Conservation (phyloP, 2,113 vertebrate genomes). For the Catharus fuscescens region DNA sequence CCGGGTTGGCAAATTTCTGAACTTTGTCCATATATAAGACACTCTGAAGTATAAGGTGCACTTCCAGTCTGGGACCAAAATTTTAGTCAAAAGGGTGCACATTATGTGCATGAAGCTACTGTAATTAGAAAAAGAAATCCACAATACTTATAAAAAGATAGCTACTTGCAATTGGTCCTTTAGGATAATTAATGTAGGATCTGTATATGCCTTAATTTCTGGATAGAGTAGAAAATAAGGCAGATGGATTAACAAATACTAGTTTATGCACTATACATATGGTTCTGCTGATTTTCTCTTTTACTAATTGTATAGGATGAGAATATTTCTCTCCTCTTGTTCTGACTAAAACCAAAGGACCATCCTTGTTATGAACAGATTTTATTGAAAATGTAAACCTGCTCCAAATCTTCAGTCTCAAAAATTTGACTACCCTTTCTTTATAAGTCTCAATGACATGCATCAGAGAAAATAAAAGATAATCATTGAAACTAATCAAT, state of each 20-base stretch:
- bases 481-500: neutral
- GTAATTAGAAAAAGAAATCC: constrained; percentile 15
- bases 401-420: neutral
- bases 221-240: neutral
- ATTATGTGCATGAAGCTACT: no score
- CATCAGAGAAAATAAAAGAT: neutral
- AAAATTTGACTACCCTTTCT: neutral
- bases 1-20: no score
- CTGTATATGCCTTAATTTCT: neutral
- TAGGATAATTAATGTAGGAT: neutral
- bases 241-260: neutral
- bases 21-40: no score
- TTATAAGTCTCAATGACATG: neutral
- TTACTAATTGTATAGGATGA: neutral
- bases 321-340: neutral
- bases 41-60: no score
- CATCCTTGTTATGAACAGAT: neutral
- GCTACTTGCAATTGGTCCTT: neutral
- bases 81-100: no score
- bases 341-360: neutral
- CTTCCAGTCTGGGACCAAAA: no score
- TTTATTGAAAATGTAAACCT: neutral
- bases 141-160: neutral
- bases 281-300: neutral
- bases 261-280: neutral